These are phyloP conservation scores for Drosophila colorata DNA, from an alignment of 2,888 invertebrate genomes.

Conservation along the genomic window DNA sequence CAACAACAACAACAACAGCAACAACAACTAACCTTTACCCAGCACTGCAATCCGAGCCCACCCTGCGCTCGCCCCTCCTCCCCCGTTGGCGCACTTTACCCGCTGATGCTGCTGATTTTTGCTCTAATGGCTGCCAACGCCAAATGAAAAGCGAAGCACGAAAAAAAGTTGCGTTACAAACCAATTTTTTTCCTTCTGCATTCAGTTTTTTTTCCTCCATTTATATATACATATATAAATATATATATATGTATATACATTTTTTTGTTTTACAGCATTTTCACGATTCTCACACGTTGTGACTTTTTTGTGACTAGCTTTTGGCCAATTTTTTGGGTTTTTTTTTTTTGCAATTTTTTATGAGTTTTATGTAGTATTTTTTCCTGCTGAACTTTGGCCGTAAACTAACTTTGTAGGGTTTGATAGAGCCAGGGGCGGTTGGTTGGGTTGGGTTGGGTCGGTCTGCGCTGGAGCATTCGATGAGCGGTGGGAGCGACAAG, in stretches of 20 bases:
- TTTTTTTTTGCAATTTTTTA: constrained; percentile 41
- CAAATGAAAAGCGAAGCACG: constrained; percentile 72
- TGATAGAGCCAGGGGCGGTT: constrained; percentile 52
- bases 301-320: constrained; percentile 69
- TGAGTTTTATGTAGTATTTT: constrained; percentile 57
- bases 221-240: constrained; percentile 3
- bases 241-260: constrained; percentile 10
- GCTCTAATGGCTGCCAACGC: constrained; percentile 76
- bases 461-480: constrained; percentile 2
- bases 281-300: constrained; percentile 64
- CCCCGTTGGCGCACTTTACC: constrained; percentile 15
- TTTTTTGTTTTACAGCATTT: constrained; percentile 59
- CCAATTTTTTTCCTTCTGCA: constrained; percentile 65
- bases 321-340: constrained; percentile 59
- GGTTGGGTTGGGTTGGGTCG: background rate
- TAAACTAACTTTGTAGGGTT: constrained; percentile 75
- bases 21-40: constrained; percentile 30
- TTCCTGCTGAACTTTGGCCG: constrained; percentile 69
- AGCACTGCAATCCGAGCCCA: constrained; percentile 5
- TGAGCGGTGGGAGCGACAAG: constrained; percentile 8
- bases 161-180: constrained; percentile 66
- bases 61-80: background rate
- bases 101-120: constrained; percentile 76
- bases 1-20: too few species aligned
- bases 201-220: constrained; percentile 31